These are phyloP conservation scores for Agriotes lineatus DNA, from an alignment of 2,888 invertebrate genomes.

Conservation along the genomic window DNA sequence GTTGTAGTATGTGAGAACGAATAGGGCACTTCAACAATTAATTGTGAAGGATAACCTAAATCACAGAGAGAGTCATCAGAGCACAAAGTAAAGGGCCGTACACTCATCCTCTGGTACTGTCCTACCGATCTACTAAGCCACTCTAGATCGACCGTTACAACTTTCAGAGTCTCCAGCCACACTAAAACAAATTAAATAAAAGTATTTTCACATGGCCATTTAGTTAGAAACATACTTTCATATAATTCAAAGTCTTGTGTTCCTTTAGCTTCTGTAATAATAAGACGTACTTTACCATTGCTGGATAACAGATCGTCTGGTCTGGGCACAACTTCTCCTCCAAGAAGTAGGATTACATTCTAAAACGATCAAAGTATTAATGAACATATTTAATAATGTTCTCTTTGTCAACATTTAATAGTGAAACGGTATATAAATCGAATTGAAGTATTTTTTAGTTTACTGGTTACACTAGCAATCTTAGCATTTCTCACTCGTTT, in stretches of 20 bases:
- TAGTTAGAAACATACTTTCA: constrained; percentile 54
- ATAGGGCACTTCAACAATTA: constrained; percentile 53
- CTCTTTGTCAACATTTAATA: too few species aligned
- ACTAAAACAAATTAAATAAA: constrained; percentile 52
- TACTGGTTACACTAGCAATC: too few species aligned
- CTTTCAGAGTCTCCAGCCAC: constrained; percentile 58
- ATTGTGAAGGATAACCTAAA: constrained; percentile 57
- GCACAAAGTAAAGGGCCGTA: constrained; percentile 59
- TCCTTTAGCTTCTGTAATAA: constrained; percentile 58
- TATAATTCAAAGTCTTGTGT: constrained; percentile 58
- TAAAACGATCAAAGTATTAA: constrained; percentile 41
- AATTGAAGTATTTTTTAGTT: neutral
- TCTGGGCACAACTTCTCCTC: constrained; percentile 54
- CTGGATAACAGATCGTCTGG: constrained; percentile 50
- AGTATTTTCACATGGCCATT: neutral
- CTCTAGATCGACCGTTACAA: constrained; percentile 62
- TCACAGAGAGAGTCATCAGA: constrained; percentile 56
- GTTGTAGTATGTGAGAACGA: constrained; percentile 9
- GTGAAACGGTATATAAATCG: neutral
- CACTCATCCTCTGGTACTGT: constrained; percentile 58
- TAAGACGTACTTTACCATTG: constrained; percentile 55
- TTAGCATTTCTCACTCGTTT: too few species aligned
- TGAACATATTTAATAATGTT: too few species aligned
- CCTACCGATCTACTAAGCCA: constrained; percentile 63
- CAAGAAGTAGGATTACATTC: constrained; percentile 55